These are phyloP conservation scores for Parapsyche elsis DNA, from an alignment of 1,140 invertebrate species.

Conservation along the genomic window DNA sequence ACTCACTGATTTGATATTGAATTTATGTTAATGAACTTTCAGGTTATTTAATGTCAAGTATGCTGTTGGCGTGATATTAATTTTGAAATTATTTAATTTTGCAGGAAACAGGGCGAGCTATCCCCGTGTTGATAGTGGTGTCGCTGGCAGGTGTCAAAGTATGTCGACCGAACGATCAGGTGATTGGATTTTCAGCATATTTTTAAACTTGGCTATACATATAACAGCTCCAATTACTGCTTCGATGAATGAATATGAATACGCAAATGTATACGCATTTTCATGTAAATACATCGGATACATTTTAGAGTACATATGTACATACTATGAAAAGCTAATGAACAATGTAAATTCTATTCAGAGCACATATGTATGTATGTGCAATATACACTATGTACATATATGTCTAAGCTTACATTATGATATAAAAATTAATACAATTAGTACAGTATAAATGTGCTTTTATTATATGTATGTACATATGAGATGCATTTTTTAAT, in stretches of 20 bases:
- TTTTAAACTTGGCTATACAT: not conserved
- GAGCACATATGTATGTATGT: too few relatives aligned
- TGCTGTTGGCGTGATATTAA: not conserved
- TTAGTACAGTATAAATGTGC: too few relatives aligned
- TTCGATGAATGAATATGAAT: not conserved
- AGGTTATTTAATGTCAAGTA: not conserved
- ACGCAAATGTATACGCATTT: not conserved
- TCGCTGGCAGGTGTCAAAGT: conserved; percentile 83
- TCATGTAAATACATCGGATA: not conserved
- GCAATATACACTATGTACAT: too few relatives aligned
- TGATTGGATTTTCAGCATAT: conserved; percentile 61
- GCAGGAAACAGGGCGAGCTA: conserved; percentile 73
- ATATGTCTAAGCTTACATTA: too few relatives aligned
- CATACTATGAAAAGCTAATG: too few relatives aligned
- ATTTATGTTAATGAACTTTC: too few relatives aligned
- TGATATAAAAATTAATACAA: too few relatives aligned
- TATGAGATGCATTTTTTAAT: too few relatives aligned
- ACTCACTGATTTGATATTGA: too few relatives aligned
- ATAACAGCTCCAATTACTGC: not conserved
- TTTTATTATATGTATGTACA: too few relatives aligned
- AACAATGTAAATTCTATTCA: too few relatives aligned
- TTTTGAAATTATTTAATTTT: conserved; percentile 59
- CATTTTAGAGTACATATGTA: not conserved
- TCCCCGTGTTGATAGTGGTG: conserved; percentile 78
- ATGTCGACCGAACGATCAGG: conserved; percentile 85